A percentile compares a stretch with the other conserved stretches of the same genome.
Conservation (phyloP, 1,140 invertebrate genomes). For the Arion vulgaris region DNA sequence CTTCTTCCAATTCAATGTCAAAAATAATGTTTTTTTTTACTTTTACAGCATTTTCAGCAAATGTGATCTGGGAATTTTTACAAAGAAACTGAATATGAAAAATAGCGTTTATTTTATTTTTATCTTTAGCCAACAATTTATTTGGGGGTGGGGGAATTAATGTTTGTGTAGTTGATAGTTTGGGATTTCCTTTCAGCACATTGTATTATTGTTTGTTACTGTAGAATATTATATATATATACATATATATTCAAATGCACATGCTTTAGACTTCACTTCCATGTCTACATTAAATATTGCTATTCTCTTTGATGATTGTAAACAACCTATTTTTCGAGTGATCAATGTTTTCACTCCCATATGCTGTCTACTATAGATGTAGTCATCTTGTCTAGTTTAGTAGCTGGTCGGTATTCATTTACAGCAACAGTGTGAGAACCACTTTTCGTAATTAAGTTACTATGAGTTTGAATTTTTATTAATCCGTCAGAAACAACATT, state of each 20-base stretch:
- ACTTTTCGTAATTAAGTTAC: no score
- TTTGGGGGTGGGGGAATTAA: no score
- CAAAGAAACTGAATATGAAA: no score
- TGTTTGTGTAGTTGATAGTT: not conserved
- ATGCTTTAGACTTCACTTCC: not conserved
- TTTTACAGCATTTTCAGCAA: no score
- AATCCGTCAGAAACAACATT: no score
- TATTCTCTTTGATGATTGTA: not conserved
- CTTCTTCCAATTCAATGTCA: no score
- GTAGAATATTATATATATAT: no score
- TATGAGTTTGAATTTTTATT: no score
- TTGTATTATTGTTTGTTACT: not conserved
- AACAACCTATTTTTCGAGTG: slow-evolving; percentile 5
- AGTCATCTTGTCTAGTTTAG: not conserved
- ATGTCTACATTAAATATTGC: not conserved
- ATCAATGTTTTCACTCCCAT: slow-evolving; percentile 1
- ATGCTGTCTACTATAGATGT: not conserved
- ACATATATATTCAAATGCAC: not conserved
- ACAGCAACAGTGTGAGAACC: no score
- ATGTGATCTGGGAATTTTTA: no score
- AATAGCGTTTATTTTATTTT: no score
- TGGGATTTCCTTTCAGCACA: not conserved
- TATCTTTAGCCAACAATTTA: slow-evolving; percentile 4
- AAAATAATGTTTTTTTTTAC: no score
- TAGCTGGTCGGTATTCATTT: not conserved